Evolutionary conservation across 2,888 invertebrate genomes (phyloP).

Genomic region (Agrochola lota): DNA sequence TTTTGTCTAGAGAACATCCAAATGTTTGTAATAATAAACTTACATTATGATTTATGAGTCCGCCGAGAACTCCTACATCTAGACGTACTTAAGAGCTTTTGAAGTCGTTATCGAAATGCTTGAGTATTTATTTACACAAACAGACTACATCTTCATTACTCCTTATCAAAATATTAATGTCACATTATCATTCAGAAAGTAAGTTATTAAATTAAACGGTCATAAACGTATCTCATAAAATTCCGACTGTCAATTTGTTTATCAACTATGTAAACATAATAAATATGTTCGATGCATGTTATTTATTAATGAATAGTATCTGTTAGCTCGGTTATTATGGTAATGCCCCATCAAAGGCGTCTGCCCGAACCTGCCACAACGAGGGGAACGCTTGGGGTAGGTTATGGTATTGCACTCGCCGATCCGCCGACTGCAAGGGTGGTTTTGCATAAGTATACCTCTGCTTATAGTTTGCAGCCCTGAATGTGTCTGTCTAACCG

Average conservation of each 20-base stretch:
- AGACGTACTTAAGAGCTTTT: constrained; percentile 54
- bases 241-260: constrained; percentile 63
- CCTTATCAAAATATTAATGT: constrained; percentile 55
- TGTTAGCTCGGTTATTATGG: constrained; percentile 81
- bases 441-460: constrained; percentile 86
- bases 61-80: constrained; percentile 42
- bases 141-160: constrained; percentile 45
- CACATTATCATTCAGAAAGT: constrained; percentile 41
- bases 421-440: constrained; percentile 85
- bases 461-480: constrained; percentile 78
- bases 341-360: constrained; percentile 86
- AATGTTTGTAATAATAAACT: constrained; percentile 57
- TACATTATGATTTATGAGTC: constrained; percentile 55
- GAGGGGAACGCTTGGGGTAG: constrained; percentile 88
- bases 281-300: constrained; percentile 61
- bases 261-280: constrained; percentile 62
- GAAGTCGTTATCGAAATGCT: constrained; percentile 49
- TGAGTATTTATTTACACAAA: constrained; percentile 44
- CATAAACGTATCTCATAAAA: constrained; percentile 58
- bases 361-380: constrained; percentile 85
- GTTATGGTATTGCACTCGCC: constrained; percentile 88
- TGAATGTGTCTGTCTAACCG: constrained; percentile 85
- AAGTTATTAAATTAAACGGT: constrained; percentile 55
- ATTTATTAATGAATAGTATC: constrained; percentile 72
- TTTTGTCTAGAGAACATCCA: constrained; percentile 30